A percentile compares a stretch with the other conserved stretches of the same genome.
Conservation (phyloP, 2,113 vertebrate genomes). For the Hiodon tergisus region DNA sequence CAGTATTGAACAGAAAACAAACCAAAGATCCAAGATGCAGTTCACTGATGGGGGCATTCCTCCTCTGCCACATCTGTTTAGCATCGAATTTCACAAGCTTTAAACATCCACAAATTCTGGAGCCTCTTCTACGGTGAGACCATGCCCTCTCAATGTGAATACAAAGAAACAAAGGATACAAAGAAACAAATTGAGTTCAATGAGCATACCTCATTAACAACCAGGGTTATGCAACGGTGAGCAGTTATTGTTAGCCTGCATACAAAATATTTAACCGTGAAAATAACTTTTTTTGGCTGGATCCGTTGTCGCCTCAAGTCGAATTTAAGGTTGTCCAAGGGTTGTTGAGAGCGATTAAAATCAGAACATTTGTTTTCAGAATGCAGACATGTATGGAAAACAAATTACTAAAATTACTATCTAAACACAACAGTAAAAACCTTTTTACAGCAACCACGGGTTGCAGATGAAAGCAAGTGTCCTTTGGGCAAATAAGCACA, state of each 20-base stretch:
- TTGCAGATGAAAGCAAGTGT: conserved; percentile 6
- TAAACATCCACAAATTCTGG: not conserved
- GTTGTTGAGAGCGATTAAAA: conserved; percentile 33
- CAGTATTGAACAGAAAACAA: not conserved
- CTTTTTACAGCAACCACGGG: not conserved
- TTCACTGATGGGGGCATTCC: not conserved
- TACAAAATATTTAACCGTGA: conserved; percentile 39
- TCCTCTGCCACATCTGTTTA: conserved; percentile 3
- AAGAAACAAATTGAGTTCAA: conserved; percentile 22
- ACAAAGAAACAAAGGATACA: not conserved
- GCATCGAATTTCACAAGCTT: conserved; percentile 16
- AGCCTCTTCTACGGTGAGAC: not conserved
- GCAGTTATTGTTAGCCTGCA: conserved; percentile 23
- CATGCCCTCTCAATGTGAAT: not conserved
- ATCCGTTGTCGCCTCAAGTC: conserved; percentile 28
- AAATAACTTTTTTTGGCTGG: conserved; percentile 42
- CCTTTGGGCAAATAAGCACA: not conserved
- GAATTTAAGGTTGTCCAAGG: conserved; percentile 44
- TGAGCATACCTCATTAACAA: conserved; percentile 31
- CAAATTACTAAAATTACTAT: too few relatives aligned
- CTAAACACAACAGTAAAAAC: too few relatives aligned
- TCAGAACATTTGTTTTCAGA: conserved; percentile 36
- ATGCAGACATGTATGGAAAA: conserved; percentile 33
- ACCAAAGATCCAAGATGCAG: not conserved
- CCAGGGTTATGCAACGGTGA: conserved; percentile 18